Evolutionary conservation across 2,797 vertebrate genomes (phyloP).

Genomic region (Potorous gilbertii): DNA sequence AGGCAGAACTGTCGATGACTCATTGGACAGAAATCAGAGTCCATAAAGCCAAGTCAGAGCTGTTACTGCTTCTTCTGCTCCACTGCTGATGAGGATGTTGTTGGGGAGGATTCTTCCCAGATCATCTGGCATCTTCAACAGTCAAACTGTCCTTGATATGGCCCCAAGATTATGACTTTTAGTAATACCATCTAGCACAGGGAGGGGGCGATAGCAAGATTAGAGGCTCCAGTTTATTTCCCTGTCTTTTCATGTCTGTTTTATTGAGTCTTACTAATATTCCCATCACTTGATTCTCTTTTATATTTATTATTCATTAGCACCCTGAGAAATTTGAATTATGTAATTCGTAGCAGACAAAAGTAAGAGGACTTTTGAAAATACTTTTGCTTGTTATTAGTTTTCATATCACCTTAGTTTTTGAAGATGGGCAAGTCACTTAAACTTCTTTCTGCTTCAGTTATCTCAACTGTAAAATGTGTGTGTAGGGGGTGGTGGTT

Average conservation of each 20-base stretch:
- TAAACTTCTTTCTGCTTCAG: not conserved
- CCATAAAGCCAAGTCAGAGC: not conserved
- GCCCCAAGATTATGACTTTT: not conserved
- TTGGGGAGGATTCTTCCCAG: not conserved
- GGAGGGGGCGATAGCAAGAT: not conserved
- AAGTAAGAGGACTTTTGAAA: not conserved
- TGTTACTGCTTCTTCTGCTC: not conserved
- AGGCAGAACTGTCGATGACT: not conserved
- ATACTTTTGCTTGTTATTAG: not conserved
- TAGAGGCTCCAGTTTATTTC: not conserved
- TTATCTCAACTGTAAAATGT: not conserved
- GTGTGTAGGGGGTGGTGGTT: not conserved
- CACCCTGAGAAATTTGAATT: not conserved
- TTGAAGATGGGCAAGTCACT: not conserved
- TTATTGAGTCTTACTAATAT: not conserved
- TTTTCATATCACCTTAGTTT: not conserved
- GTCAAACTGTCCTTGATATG: not conserved
- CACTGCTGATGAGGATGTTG: not conserved
- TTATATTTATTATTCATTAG: not conserved
- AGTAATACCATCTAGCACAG: not conserved
- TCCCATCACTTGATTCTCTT: not conserved
- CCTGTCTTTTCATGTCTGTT: not conserved
- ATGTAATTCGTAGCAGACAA: not conserved
- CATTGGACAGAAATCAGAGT: not conserved
- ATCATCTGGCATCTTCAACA: not conserved